Evolutionary conservation across 2,113 vertebrate genomes (phyloP), one percentile per base, ranked within the genome.

Genomic region (Ceyx margarethae): DNA sequence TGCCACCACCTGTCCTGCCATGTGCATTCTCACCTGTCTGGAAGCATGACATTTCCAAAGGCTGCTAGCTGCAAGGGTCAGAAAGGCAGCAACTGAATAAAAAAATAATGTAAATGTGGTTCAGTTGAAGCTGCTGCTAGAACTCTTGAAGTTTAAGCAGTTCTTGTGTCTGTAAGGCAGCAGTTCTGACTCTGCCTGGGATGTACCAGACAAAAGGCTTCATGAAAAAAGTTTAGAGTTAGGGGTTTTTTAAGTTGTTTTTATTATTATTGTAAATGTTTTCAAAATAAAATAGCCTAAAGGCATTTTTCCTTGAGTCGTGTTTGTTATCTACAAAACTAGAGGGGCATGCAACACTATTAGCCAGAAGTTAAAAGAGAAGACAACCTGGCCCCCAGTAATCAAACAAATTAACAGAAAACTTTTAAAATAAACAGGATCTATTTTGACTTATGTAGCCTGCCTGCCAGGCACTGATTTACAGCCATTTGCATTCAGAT

Each of bases 401-500:
- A 51, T 56, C 21, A 78, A 65, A 10, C 1, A 69, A 81, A 86
- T 64, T 11, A 88, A 66, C 5, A 40, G 20, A 64, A 23, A 23
- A 5, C n/a, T 33, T 43, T 42, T 8, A 7, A 28, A 76, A 80
- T 50, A 82, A 80, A 54, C 10, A 33, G 42, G 7, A 20, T 37
- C 9, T 43, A 20, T 89, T 89, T 82, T 43, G 45, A 60, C 22
- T 88, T 74, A 20, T 64, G 29, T 20, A 56, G 46, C 6, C 43
- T 76, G 10, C 64, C 77, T 78, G 43, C 28, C 75, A 54, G 56
- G 19, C 61, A 74, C 76, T 86, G 77, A 86, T 90, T 92, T 86
- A 60, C 17, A 56, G 61, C 56, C 81, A 94, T 90, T 73, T 92
- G 83, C 81, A 90, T 91, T 94, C 93, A 93, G 82, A 87, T 84